Conservation (phyloP, 2,888 invertebrate species). For the Heteropelma amictum region DNA sequence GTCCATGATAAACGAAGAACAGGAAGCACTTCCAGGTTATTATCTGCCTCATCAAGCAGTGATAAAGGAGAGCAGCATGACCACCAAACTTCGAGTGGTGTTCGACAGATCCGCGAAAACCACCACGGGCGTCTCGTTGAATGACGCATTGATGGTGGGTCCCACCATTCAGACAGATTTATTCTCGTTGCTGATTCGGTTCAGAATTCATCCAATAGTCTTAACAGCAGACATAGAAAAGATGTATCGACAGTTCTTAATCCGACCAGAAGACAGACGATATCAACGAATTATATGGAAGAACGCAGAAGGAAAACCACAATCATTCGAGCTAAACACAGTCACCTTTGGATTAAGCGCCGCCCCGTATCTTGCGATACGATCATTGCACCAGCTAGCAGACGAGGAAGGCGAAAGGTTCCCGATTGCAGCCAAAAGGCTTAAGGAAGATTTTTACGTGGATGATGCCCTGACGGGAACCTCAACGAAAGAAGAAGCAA, state of each 20-base stretch:
- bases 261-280: slow-evolving; percentile 21
- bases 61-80: slow-evolving; percentile 35
- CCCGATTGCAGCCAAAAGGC: too few relatives aligned
- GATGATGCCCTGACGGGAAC: too few relatives aligned
- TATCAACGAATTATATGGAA: slow-evolving; percentile 50
- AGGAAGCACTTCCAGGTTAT: slow-evolving; percentile 11
- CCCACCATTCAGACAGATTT: slow-evolving; percentile 48
- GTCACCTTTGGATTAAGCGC: too few relatives aligned
- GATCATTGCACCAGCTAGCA: too few relatives aligned
- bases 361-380: too few relatives aligned
- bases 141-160: slow-evolving; percentile 56
- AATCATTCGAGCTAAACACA: too few relatives aligned
- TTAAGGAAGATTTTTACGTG: too few relatives aligned
- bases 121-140: slow-evolving; percentile 37
- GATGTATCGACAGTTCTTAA: slow-evolving; percentile 51
- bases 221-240: slow-evolving; percentile 45
- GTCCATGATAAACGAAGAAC: not conserved
- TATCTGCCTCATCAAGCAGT: slow-evolving; percentile 57
- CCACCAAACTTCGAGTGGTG: slow-evolving; percentile 60
- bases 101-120: slow-evolving; percentile 60
- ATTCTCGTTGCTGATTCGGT: too few relatives aligned
- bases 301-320: too few relatives aligned
- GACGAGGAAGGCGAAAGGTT: too few relatives aligned
- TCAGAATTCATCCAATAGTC: slow-evolving; percentile 25
- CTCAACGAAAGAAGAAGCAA: too few relatives aligned